phyloP scores from a whole-genome alignment of 2,797 vertebrate genomes.

The Coracias cyanogaster region DNA sequence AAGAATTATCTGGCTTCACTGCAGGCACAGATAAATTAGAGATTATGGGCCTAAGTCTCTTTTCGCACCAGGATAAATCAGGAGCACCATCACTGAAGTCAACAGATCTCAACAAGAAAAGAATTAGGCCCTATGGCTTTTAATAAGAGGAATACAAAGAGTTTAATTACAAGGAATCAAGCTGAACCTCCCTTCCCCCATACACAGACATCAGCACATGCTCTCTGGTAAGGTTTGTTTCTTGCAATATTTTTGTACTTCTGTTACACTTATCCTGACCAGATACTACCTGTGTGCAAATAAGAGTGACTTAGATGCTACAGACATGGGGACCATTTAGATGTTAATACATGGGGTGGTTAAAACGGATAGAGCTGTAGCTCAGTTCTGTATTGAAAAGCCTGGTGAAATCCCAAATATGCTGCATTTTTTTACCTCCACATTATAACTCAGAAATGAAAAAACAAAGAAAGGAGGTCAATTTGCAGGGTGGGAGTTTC shows the following conservation, averaged over 20 bases:
- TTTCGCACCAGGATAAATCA: conserved; percentile 6
- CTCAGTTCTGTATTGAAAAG: neutral
- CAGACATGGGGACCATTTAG: neutral
- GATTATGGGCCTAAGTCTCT: conserved; percentile 41
- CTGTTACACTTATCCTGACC: neutral
- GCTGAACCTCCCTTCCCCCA: conserved; percentile 12
- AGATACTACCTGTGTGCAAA: neutral
- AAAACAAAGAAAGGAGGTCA: neutral
- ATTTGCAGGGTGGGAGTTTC: neutral
- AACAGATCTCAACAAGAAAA: conserved; percentile 56
- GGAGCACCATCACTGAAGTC: conserved; percentile 11
- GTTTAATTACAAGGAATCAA: conserved; percentile 46
- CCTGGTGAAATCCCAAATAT: neutral
- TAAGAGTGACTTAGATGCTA: neutral
- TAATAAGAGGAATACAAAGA: conserved; percentile 20
- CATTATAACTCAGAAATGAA: neutral
- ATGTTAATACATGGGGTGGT: neutral
- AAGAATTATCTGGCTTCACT: conserved; percentile 60
- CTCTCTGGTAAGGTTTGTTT: neutral
- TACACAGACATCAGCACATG: neutral
- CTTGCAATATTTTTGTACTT: neutral
- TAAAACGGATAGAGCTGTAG: neutral
- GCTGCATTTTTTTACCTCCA: neutral
- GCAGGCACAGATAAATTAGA: conserved; percentile 66
- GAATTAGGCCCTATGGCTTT: conserved; percentile 61